Evolutionary conservation across 2,797 vertebrate genomes (phyloP).

Genomic region (Melanitta fusca): DNA sequence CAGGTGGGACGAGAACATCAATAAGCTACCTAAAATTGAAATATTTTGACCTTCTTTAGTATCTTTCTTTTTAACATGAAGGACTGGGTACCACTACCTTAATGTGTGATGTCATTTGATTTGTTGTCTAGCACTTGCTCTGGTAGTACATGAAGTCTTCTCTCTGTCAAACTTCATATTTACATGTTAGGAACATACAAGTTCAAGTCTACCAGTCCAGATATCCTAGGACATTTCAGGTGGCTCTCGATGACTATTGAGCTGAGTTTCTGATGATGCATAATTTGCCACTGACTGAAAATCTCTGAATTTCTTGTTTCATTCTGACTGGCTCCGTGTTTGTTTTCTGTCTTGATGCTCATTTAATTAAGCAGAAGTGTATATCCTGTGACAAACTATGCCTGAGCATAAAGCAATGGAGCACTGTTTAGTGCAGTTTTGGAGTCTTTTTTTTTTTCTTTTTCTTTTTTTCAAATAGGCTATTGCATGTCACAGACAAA

Average conservation of each 20-base stretch:
- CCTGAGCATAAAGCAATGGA: neutral
- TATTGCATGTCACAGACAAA: neutral
- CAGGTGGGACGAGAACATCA: neutral
- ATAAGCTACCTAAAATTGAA: neutral
- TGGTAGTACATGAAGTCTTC: neutral
- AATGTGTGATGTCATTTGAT: neutral
- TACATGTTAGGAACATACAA: fast-evolving
- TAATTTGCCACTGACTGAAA: neutral
- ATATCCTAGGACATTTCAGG: neutral
- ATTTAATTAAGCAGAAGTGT: neutral
- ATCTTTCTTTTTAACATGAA: neutral
- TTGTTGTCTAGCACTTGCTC: neutral
- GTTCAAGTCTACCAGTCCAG: neutral
- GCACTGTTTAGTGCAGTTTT: neutral
- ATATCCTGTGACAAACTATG: neutral
- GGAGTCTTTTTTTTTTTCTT: neutral
- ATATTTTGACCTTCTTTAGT: neutral
- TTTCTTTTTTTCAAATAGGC: neutral
- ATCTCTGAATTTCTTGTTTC: neutral
- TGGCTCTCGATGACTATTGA: neutral
- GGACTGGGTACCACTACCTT: neutral
- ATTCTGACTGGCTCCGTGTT: neutral
- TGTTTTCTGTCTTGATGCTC: neutral
- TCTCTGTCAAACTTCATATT: neutral
- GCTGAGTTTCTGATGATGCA: neutral